Conservation (phyloP, 2,888 invertebrate genomes). For the Lycophotia porphyrea region DNA sequence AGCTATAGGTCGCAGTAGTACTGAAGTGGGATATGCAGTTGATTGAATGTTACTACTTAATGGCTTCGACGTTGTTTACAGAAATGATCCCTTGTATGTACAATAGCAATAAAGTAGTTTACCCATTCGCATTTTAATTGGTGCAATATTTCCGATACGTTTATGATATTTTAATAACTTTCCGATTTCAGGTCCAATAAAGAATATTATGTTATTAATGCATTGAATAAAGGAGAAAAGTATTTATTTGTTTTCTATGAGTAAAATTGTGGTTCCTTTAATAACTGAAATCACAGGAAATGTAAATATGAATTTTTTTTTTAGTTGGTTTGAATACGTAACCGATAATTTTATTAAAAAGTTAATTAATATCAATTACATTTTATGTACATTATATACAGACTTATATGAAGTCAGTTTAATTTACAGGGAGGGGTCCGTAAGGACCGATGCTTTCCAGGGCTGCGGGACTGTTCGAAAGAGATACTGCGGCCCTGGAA, state of each 20-base stretch:
- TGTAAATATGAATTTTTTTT: too few species aligned
- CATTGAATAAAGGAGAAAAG: too few species aligned
- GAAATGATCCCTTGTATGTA: constrained; percentile 15
- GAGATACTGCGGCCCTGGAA: too few species aligned
- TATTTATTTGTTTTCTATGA: background rate
- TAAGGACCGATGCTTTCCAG: too few species aligned
- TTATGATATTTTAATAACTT: constrained; percentile 17
- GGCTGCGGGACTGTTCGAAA: too few species aligned
- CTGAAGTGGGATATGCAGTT: constrained; percentile 27
- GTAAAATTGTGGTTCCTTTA: background rate
- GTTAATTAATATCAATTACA: too few species aligned
- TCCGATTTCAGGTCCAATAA: constrained; percentile 3
- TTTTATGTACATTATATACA: too few species aligned
- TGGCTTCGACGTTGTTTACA: constrained; percentile 7
- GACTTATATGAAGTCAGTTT: too few species aligned
- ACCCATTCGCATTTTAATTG: constrained; percentile 29
- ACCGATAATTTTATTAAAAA: too few species aligned
- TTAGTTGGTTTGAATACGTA: too few species aligned
- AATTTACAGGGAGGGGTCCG: too few species aligned
- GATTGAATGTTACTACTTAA: constrained; percentile 48
- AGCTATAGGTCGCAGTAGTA: constrained; percentile 18
- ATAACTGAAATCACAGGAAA: too few species aligned
- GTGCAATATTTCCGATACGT: constrained; percentile 25
- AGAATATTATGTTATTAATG: background rate
- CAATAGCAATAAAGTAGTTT: constrained; percentile 24